Base-by-base conservation (phyloP, 2,888 invertebrate species). In the Xanthorhoe spadicearia region DNA sequence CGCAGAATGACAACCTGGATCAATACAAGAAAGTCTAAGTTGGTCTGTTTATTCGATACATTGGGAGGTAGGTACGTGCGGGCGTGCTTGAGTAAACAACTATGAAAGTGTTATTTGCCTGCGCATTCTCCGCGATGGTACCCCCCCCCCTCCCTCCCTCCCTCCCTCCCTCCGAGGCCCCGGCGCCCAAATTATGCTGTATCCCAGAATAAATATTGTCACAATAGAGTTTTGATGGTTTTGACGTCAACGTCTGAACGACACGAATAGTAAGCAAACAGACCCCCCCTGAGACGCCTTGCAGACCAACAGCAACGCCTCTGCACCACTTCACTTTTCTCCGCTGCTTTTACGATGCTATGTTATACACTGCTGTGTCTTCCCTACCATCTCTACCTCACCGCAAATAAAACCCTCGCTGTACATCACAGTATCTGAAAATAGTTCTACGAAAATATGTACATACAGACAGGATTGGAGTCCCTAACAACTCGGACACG, bases 401-500 rank as follows among this genome's bases (percentile, higher is more conserved):
- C 17, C n/a, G 9, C 19, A 15, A 52, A 28, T 15, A 0, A 56
- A 38, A 17, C 65, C 61, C n/a, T 15, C 61, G 15, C 52, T 65
- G 65, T 52, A 57, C 13, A 28, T 56, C 56, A 32, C 32, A 18
- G 8, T 9, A 18, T 17, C 46, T 49, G 52, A 51, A 35, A 55
- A 52, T 18, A 2, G 13, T 35, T 23, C 9, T 1, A 18, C 32
- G 55, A 66, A 71, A 70, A 64, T 70, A 67, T 70, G 72, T 73
- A 73, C 74, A 73, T 70, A 77, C 75, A 76, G 70, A 78, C 74
- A 72, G 69, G 74, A 75, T 74, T 74, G 75, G 77, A 81, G 79
- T 77, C 79, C 77, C 82, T 85, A 84, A 84, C 83, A 79, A 82
- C 83, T 83, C 77, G 81, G 76, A 86, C 86, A 87, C 84, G 85